Evolutionary conservation across 2,888 invertebrate genomes (phyloP).

Genomic region (Pheosia tremula): DNA sequence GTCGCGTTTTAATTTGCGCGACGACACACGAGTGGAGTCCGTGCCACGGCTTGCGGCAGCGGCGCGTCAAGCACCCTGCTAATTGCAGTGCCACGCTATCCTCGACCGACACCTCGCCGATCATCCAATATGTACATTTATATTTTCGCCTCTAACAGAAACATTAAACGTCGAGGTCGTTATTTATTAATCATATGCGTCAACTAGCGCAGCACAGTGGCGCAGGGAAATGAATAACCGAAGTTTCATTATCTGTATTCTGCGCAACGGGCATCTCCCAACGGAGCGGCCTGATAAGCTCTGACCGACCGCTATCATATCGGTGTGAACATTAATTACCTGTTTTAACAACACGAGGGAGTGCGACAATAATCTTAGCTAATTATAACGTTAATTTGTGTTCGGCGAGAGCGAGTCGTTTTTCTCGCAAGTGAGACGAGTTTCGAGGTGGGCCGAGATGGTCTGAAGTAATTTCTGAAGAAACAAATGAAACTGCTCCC

Average conservation of each 20-base stretch:
- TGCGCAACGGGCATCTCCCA: slow-evolving; percentile 62
- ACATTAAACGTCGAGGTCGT: slow-evolving; percentile 24
- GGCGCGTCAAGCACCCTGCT: slow-evolving; percentile 77
- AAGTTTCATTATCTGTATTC: slow-evolving; percentile 54
- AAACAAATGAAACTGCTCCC: slow-evolving; percentile 84
- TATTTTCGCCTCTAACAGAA: slow-evolving; percentile 35
- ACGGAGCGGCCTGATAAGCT: slow-evolving; percentile 71
- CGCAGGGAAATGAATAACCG: slow-evolving; percentile 50
- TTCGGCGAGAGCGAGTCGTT: slow-evolving; percentile 50
- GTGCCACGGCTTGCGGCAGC: slow-evolving; percentile 65
- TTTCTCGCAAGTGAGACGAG: slow-evolving; percentile 41
- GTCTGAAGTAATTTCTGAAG: slow-evolving; percentile 80
- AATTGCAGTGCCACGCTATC: slow-evolving; percentile 75
- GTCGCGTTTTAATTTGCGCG: slow-evolving; percentile 82
- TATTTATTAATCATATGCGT: slow-evolving; percentile 23
- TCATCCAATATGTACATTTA: slow-evolving; percentile 55
- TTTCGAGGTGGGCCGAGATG: slow-evolving; percentile 54
- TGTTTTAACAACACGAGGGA: slow-evolving; percentile 61
- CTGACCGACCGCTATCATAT: slow-evolving; percentile 75
- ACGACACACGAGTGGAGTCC: slow-evolving; percentile 79
- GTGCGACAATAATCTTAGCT: slow-evolving; percentile 69
- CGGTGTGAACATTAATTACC: slow-evolving; percentile 76
- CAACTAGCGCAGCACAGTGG: slow-evolving; percentile 11
- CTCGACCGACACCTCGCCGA: slow-evolving; percentile 55
- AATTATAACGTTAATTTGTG: slow-evolving; percentile 66